phyloP scores from a whole-genome alignment of 1,140 invertebrate genomes.

The Littorina saxatilis region DNA sequence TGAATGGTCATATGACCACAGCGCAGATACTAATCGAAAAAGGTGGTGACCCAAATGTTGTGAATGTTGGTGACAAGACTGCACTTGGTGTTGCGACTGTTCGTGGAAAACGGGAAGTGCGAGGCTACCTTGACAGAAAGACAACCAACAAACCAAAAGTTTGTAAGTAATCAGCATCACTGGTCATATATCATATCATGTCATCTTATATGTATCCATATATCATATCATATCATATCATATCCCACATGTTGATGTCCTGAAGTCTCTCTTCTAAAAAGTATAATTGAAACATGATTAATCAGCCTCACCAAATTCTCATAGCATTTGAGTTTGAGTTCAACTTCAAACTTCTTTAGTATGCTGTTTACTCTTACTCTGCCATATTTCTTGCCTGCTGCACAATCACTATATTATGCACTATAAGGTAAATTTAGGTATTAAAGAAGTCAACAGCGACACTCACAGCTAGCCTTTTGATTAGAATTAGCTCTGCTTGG shows the following conservation, averaged over 20 bases:
- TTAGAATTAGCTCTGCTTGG: background rate
- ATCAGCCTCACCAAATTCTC: no score
- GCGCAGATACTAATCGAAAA: constrained; percentile 74
- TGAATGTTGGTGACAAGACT: constrained; percentile 70
- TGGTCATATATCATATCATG: background rate
- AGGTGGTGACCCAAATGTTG: constrained; percentile 72
- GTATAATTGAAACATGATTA: no score
- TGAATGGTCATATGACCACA: constrained; percentile 75
- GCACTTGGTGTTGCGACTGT: constrained; percentile 73
- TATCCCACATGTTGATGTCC: no score
- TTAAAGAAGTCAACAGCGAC: constrained; percentile 11
- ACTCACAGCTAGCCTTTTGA: constrained; percentile 13
- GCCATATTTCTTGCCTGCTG: no score
- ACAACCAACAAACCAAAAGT: constrained; percentile 71
- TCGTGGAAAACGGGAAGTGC: constrained; percentile 69
- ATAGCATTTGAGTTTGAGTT: no score
- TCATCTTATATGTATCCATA: no score
- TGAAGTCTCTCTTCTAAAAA: no score
- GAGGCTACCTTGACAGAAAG: constrained; percentile 71
- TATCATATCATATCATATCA: no score
- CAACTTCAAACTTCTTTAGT: no score
- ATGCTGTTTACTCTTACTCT: no score
- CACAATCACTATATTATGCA: background rate
- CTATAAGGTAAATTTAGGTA: background rate
- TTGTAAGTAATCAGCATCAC: constrained; percentile 57